Base-by-base conservation (phyloP, 2,797 vertebrate species). In the Anolis apletophallus region DNA sequence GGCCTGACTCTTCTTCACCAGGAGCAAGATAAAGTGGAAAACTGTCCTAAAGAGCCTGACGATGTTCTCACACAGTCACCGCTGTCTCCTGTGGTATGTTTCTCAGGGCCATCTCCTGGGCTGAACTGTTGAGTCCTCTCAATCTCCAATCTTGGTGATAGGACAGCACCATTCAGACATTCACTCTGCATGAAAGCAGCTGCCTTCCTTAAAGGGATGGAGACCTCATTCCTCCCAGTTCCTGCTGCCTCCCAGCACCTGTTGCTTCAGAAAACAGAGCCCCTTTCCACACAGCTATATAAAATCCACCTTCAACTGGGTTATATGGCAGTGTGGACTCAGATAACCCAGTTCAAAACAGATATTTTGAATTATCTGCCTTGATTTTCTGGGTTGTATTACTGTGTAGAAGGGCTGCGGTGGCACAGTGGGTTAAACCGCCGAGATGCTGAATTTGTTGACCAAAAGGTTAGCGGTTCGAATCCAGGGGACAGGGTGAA, bases 1-100 rank as follows among this genome's bases (percentile, higher is more conserved):
- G 99, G 99, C 36, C 96, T 99, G 89, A 97, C 97, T 86, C 97
- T 99, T 55, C 98, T 99, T 83, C 98, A 98, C 88, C 98, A 99
- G 94, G 98, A 99, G 83, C 98, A 99, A 89, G 98, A 99, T 86
- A 98, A 96, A 89, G 95, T 97, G 92, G 97, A 97, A 90, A 96
- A 55, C 34, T 97, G 94, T 89, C 93, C 88, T n/a, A 95, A 96
- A 92, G 98, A 98, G 80, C 98, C 97, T 0, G 96, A 97, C 0
- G 94, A 96, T 40, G 88, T 97, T 1, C 6, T 95, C 19, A 92
- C 94, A 76, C 97, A 97, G 87, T 97, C 97, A 89, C 97, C 97
- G 0, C 97, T 95, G 0, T 94, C 97, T 46, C 94, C 94, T 3
- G 86, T 95, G 83, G 99, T 99, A 93, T 97, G 97, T 92, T 2